Base-by-base conservation (phyloP, 2,888 invertebrate species). In the Drosophila pseudotalamancana region DNA sequence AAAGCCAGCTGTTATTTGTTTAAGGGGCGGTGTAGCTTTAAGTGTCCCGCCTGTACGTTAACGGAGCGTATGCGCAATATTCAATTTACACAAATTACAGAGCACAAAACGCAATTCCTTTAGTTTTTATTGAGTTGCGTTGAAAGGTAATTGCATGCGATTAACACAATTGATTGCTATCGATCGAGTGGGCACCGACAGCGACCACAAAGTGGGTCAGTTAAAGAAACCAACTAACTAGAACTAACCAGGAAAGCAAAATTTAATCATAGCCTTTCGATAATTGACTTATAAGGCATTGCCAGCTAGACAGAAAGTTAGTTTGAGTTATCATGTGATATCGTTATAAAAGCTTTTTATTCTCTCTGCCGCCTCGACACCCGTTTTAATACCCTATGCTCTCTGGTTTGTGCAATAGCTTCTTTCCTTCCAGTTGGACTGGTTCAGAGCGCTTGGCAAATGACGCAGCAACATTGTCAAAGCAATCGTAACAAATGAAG, bases 401-500 rank as follows among this genome's bases (percentile, higher is more conserved):
- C 35, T 35, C 12, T 50, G 51, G 6, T 32, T 31, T n/a, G 5
- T 4, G 12, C 31, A 11, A 11, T 29, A 31, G 11, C 14, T 27
- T 16, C 14, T 54, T 34, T 16, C 53, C 29, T 9, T 3, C 43
- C 11, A n/a, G 43, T 43, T 29, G 19, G 11, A 23, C 27, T 23
- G 14, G 12, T 5, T 23, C 23, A 14, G 23, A 64, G 55, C 60
- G 56, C 67, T 12, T 65, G 59, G 60, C 76, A 82, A 83, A 82
- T 82, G 83, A 81, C 77, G 81, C 78, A 68, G 81, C 81, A 82
- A 78, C 77, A 82, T 81, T 83, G 82, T 74, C 82, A 83, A 82
- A 80, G 83, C 80, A 84, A 83, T 82, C 68, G 82, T 72, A 82
- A 83, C 78, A 82, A 83, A 84, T 82, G 85, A 84, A 83, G 80